Base-by-base conservation (phyloP, 2,113 vertebrate genomes). In the Xiphophorus hellerii region DNA sequence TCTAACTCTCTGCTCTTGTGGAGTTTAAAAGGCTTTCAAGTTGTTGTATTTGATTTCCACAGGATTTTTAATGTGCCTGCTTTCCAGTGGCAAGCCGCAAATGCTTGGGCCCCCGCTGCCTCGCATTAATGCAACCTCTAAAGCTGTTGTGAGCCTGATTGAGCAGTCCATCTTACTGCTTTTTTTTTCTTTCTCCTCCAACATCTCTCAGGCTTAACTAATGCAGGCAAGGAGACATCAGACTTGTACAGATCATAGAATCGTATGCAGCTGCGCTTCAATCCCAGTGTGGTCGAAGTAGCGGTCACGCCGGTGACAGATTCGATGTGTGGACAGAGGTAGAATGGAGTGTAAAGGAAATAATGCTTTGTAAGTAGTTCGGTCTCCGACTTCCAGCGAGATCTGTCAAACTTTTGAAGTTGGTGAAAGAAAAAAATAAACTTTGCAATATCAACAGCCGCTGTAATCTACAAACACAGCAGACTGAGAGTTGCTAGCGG, bases 391-490 rank as follows among this genome's bases (percentile, higher is more conserved):
- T 79, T 72, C 80, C 25, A 84, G 84, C 62, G 5, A 85, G 82
- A 93, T 91, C 87, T 89, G 84, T 90, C 85, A 44, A 87, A 91
- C 86, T 92, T 42, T 93, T 93, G 90, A 93, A 90, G 81, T 80
- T 66, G 66, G 83, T 84, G 77, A 82, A 78, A 85, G 80, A 85
- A 87, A 84, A 85, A 87, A 84, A 85, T 83, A 25, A 58, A n/a
- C 44, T 89, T 69, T 80, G 54, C 25, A n/a, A 89, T 90, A 93
- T 90, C 89, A 92, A 91, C 89, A 88, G 79, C 63, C 76, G 44
- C 86, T 91, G 81, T 90, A 87, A 92, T 94, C 90, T 92, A 84
- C 87, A 90, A 91, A 91, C 88, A 89, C 92, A 88, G 82, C 83
- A 72, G 86, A 85, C 82, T 83, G 69, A 74, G 73, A 80, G 70